Evolutionary conservation across 2,888 invertebrate species (phyloP).

Genomic region (Oithona nana): DNA sequence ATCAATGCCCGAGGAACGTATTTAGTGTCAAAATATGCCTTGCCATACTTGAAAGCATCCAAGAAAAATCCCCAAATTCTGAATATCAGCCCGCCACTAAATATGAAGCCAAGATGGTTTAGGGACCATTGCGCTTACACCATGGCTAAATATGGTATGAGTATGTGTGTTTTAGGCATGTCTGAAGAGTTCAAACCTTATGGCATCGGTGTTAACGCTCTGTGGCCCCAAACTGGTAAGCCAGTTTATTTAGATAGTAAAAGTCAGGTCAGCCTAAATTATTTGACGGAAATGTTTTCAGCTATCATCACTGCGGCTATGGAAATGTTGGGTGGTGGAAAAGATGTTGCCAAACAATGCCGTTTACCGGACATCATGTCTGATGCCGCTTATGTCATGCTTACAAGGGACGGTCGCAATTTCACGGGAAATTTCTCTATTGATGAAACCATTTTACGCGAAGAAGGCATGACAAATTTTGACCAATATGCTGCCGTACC

Average conservation of each 20-base stretch:
- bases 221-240: constrained; percentile 81
- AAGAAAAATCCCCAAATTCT: constrained; percentile 72
- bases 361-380: constrained; percentile 67
- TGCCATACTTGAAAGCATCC: constrained; percentile 46
- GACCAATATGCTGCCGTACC: constrained; percentile 65
- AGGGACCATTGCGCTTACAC: constrained; percentile 82
- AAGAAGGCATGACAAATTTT: constrained; percentile 62
- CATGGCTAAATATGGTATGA: constrained; percentile 97
- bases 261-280: background rate
- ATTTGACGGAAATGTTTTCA: constrained; percentile 25
- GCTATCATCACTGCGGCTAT: constrained; percentile 85
- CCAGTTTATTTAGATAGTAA: too few relatives aligned
- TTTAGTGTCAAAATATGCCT: constrained; percentile 73
- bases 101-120: constrained; percentile 76
- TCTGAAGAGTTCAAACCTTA: constrained; percentile 67
- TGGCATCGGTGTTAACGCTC: constrained; percentile 77
- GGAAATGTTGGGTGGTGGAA: constrained; percentile 53
- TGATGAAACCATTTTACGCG: constrained; percentile 66
- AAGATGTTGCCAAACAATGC: constrained; percentile 41
- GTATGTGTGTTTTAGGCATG: constrained; percentile 93
- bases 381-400: constrained; percentile 69
- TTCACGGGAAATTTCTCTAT: constrained; percentile 55
- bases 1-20: constrained; percentile 89
- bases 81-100: constrained; percentile 83
- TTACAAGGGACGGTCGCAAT: constrained; percentile 32